Conservation (phyloP, 2,113 vertebrate genomes). For the Lucifuga dentata region DNA sequence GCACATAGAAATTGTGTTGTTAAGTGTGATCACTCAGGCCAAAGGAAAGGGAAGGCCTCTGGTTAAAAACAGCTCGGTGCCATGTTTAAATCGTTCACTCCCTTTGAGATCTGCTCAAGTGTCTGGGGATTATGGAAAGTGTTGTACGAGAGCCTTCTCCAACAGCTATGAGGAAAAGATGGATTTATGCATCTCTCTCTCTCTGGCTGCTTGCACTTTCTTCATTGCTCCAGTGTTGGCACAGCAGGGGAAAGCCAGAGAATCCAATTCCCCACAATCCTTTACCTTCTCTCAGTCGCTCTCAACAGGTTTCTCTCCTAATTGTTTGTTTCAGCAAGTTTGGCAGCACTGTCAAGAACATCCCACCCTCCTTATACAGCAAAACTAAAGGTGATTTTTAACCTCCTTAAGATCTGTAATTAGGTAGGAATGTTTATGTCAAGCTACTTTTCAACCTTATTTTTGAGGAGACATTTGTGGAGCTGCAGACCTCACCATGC, state of each 20-base stretch:
- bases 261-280: conserved; percentile 42
- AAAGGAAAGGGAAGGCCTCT: conserved; percentile 8
- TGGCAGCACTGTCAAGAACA: conserved; percentile 24
- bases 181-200: conserved; percentile 49
- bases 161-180: conserved; percentile 37
- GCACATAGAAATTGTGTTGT: background rate
- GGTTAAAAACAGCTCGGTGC: conserved; percentile 13
- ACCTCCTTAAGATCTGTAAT: background rate
- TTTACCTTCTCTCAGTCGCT: conserved; percentile 37
- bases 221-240: conserved; percentile 43
- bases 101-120: conserved; percentile 34
- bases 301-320: conserved; percentile 28
- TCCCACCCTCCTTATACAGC: conserved; percentile 11
- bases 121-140: conserved; percentile 47
- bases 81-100: conserved; percentile 30
- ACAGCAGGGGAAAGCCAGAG: conserved; percentile 23
- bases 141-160: conserved; percentile 48
- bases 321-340: conserved; percentile 37
- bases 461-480: conserved; percentile 6
- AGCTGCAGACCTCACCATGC: background rate
- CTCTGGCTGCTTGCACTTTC: conserved; percentile 35
- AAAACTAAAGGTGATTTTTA: conserved; percentile 6
- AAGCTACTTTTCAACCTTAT: conserved; percentile 4
- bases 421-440: background rate
- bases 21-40: background rate